Evolutionary conservation across 2,113 vertebrate species (phyloP).

Genomic region (Elephantulus edwardii): DNA sequence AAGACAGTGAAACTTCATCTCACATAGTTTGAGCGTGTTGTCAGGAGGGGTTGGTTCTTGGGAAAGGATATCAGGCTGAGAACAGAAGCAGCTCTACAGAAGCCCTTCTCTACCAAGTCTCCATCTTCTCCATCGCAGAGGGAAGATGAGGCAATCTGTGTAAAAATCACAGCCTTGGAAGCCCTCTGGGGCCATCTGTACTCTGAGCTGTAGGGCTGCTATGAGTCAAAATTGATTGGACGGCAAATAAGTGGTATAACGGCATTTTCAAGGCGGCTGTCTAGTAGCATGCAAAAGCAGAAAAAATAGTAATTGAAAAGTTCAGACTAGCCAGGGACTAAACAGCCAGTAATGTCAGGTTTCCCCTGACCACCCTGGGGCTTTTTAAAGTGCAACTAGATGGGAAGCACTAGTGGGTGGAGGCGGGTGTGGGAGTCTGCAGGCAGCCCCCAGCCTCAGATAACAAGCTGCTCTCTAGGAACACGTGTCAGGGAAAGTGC

Average conservation of each 20-base stretch:
- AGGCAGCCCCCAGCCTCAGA: constrained; percentile 29
- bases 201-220: neutral
- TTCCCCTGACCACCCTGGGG: neutral
- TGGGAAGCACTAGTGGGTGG: neutral
- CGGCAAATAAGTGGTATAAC: neutral
- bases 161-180: neutral
- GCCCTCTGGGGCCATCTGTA: neutral
- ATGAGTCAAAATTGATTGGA: neutral
- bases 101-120: neutral
- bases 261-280: neutral
- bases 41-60: no score
- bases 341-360: neutral
- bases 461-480: constrained; percentile 56
- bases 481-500: constrained; percentile 57
- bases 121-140: constrained; percentile 20
- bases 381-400: neutral
- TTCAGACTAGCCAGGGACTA: neutral
- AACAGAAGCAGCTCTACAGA: constrained; percentile 59
- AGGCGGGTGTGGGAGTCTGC: neutral
- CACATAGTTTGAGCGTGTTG: no score
- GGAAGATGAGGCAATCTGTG: neutral
- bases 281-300: neutral
- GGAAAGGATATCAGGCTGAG: no score
- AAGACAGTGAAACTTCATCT: no score
- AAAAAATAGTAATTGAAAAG: neutral